These are phyloP conservation scores for Prionailurus bengalensis DNA, from an alignment of 2,113 vertebrate species.

Conservation along the genomic window DNA sequence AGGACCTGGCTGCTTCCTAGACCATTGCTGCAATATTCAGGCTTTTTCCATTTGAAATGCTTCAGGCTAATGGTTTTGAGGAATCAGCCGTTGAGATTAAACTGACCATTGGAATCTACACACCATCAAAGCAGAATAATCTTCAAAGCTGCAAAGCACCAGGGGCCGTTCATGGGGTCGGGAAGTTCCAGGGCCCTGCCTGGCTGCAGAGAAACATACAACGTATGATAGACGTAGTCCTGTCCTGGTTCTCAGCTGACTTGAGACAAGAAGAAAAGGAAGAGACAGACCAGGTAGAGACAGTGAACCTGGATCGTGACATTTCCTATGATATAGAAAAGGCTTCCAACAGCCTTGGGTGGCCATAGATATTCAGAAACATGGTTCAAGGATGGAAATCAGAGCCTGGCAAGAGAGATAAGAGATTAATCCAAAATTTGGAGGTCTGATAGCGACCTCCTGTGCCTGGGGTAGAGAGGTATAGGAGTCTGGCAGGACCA, in stretches of 20 bases:
- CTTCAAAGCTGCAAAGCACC: neutral
- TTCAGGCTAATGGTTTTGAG: too few species aligned
- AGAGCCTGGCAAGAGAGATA: too few species aligned
- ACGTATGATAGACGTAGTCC: too few species aligned
- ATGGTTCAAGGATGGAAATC: neutral
- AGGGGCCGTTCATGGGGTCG: too few species aligned
- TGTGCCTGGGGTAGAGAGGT: fast-evolving
- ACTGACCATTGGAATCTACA: neutral
- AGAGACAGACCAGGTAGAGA: neutral
- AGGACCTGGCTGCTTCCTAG: neutral
- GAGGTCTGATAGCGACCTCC: neutral
- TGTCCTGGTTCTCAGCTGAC: too few species aligned
- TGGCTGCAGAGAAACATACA: too few species aligned
- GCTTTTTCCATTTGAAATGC: neutral
- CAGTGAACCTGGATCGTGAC: conserved; percentile 26
- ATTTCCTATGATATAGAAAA: neutral
- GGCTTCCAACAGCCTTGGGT: conserved; percentile 27
- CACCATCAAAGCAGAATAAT: neutral
- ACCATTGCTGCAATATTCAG: neutral
- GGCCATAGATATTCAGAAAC: neutral
- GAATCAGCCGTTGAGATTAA: neutral
- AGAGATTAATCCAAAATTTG: neutral
- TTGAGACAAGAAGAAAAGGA: too few species aligned
- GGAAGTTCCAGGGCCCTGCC: too few species aligned
- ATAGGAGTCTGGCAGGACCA: fast-evolving